Evolutionary conservation across 2,113 vertebrate genomes (phyloP), one percentile per base, ranked within the genome.

Genomic region (Xiphias gladius): DNA sequence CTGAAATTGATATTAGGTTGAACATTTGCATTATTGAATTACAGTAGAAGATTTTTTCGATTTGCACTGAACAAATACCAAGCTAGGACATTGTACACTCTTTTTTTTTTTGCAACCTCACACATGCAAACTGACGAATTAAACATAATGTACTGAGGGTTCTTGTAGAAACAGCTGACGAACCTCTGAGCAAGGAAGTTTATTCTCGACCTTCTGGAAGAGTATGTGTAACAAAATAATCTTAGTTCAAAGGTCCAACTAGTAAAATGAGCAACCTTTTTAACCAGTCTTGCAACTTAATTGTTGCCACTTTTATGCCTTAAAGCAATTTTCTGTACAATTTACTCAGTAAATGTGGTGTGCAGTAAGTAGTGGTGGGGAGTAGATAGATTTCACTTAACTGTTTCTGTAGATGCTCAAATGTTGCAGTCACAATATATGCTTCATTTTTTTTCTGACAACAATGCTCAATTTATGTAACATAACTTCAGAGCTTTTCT

Each of bases 11-110:
- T 28, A 80, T 48, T 10, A 12, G n/a, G 16, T 72, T 17, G 28
- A 80, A 61, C 17, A 13, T 80, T 73, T 76, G 28, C 80, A 61
- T 54, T 22, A 62, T 50, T 65, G 2, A 85, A n/a, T 35, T 62
- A 14, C 2, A 71, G 11, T 8, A 14, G 37, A 19, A 13, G 11
- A 43, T n/a, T 71, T 35, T 32, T 62, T 68, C 28, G 22, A 39
- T 69, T 68, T 39, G 22, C 24, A 61, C 22, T 54, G 32, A 63
- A 48, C 54, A 55, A 55, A 7, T 69, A 24, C 14, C n/a, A 73
- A 77, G 64, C 32, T 26, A 7, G 1, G 37, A 61, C 24, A 48
- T 48, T 20, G 52, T 9, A 50, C n/a, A 28, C 22, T 48, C 28
- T 55, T 13, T 9, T 58, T 32, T 28, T 39, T 39, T 8, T 2